Evolutionary conservation across 64 coral and sea anemone genomes (phyloP).

Genomic region (Cladopsammia gracilis): DNA sequence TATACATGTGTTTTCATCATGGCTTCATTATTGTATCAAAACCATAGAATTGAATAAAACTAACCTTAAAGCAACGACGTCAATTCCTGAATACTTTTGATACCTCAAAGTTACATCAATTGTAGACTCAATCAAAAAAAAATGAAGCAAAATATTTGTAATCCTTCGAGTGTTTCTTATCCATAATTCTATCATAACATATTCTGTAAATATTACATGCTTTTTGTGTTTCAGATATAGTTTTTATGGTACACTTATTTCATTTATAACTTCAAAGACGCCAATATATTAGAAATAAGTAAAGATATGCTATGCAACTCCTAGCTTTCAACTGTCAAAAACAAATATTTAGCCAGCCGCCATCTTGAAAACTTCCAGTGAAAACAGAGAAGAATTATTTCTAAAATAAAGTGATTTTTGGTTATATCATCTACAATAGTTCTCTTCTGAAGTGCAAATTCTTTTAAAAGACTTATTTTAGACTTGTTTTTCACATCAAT

Average conservation of each 20-base stretch:
- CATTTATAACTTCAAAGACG: slow-evolving; percentile 48
- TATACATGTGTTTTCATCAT: slow-evolving; percentile 19
- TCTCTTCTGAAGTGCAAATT: slow-evolving; percentile 47
- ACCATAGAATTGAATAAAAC: slow-evolving; percentile 36
- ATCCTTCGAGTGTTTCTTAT: slow-evolving; percentile 39
- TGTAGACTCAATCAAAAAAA: slow-evolving; percentile 49
- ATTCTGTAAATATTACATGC: slow-evolving; percentile 50
- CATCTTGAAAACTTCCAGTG: slow-evolving; percentile 48
- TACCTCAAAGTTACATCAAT: slow-evolving; percentile 38
- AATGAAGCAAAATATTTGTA: slow-evolving; percentile 48
- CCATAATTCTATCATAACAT: slow-evolving; percentile 35
- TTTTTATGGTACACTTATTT: slow-evolving; percentile 41
- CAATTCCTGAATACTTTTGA: slow-evolving; percentile 42
- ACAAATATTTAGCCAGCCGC: slow-evolving; percentile 55
- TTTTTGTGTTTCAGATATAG: slow-evolving; percentile 30
- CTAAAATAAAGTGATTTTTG: slow-evolving; percentile 39
- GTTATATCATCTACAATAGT: slow-evolving; percentile 31
- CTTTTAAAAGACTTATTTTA: slow-evolving; percentile 58
- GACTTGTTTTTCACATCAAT: slow-evolving; percentile 42
- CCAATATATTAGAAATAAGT: slow-evolving; percentile 27
- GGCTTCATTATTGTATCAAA: slow-evolving; percentile 54
- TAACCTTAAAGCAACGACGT: slow-evolving; percentile 35
- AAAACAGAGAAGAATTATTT: slow-evolving; percentile 46
- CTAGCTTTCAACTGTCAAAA: slow-evolving; percentile 50
- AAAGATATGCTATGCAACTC: slow-evolving; percentile 9